Evolutionary conservation across 2,113 vertebrate genomes (phyloP).

Genomic region (Lepus europaeus): DNA sequence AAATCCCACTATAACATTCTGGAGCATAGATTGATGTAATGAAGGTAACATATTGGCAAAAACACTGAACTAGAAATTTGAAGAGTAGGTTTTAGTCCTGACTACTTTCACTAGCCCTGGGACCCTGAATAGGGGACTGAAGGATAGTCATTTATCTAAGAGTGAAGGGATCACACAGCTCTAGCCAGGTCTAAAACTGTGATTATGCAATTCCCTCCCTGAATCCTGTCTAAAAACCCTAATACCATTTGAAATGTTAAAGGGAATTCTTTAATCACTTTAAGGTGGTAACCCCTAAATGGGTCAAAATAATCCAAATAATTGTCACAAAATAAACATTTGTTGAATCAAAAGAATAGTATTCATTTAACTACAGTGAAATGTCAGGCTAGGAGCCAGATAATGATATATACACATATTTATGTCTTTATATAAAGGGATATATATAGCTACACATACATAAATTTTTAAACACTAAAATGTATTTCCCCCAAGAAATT

Average conservation of each 20-base stretch:
- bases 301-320: neutral
- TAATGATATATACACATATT: neutral
- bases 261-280: neutral
- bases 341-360: neutral
- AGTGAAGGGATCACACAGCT: neutral
- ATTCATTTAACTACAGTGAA: neutral
- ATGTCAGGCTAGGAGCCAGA: neutral
- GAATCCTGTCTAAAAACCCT: neutral
- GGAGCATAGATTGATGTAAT: neutral
- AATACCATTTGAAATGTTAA: neutral
- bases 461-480: slow-evolving; percentile 53
- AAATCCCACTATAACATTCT: neutral
- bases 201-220: neutral
- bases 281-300: neutral
- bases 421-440: neutral
- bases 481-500: slow-evolving; percentile 49
- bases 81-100: neutral
- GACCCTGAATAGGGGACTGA: neutral
- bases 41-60: neutral
- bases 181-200: neutral
- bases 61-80: neutral
- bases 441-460: neutral
- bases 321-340: neutral
- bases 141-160: neutral
- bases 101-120: neutral